A percentile compares a stretch with the other conserved stretches of the same genome.
Conservation (phyloP, 2,888 invertebrate species). For the Tenthredo notha region DNA sequence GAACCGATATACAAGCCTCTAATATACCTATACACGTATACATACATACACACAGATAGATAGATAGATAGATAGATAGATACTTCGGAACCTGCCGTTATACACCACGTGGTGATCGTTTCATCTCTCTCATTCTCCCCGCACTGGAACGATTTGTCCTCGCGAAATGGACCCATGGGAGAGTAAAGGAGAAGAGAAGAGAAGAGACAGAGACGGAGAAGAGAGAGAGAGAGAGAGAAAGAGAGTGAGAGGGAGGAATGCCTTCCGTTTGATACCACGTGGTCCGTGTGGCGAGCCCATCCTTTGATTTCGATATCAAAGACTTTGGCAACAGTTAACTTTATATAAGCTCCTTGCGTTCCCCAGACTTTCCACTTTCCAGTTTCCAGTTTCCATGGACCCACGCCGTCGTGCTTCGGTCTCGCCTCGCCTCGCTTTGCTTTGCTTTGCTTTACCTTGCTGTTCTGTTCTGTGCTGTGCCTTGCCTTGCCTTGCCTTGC, state of each 20-base stretch:
- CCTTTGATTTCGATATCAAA: constrained; percentile 66
- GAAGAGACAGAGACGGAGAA: neutral
- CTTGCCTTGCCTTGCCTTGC: neutral
- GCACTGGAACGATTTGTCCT: constrained; percentile 11
- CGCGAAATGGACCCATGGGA: constrained; percentile 37
- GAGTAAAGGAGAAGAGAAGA: neutral
- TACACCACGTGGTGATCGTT: constrained; percentile 16
- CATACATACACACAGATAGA: neutral
- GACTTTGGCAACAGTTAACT: constrained; percentile 53
- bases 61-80: too few relatives aligned
- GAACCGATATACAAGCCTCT: constrained; percentile 6
- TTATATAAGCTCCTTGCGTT: constrained; percentile 52
- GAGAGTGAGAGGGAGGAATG: constrained; percentile 17
- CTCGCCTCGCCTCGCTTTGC: neutral
- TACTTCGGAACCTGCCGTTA: neutral
- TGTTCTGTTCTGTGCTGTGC: too few relatives aligned
- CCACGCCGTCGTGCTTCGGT: constrained; percentile 19
- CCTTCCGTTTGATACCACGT: constrained; percentile 61
- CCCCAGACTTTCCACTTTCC: constrained; percentile 51
- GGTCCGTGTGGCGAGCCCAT: constrained; percentile 54
- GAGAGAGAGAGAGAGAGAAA: neutral
- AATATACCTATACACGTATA: neutral
- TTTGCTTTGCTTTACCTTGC: neutral
- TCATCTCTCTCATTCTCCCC: neutral
- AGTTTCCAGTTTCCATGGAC: constrained; percentile 26